phyloP scores from a whole-genome alignment of 2,797 vertebrate genomes.

The Anolis apletophallus region DNA sequence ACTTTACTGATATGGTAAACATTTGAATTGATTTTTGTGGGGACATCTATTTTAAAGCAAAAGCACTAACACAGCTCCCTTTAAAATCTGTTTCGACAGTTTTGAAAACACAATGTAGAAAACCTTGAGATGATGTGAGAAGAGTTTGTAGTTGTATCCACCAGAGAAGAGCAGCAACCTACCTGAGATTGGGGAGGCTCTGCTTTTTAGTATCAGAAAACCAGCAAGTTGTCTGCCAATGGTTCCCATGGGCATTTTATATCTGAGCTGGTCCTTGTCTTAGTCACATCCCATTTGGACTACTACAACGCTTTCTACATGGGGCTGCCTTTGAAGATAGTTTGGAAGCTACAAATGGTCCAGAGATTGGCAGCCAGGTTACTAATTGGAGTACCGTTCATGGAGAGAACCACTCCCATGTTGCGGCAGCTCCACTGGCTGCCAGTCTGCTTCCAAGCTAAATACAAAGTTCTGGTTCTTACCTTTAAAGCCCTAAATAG shows the following conservation, averaged over 20 bases:
- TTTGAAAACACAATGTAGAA: conserved; percentile 22
- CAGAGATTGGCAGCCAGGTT: too few relatives aligned
- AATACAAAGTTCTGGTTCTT: too few relatives aligned
- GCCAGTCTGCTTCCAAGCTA: too few relatives aligned
- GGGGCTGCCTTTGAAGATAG: too few relatives aligned
- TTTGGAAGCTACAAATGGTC: too few relatives aligned
- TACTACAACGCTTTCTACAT: too few relatives aligned
- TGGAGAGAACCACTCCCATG: too few relatives aligned
- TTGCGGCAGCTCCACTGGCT: too few relatives aligned
- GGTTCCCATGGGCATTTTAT: conserved; percentile 56
- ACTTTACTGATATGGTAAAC: not conserved
- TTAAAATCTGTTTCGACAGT: conserved; percentile 24
- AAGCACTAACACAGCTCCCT: conserved; percentile 27
- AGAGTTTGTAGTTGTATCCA: conserved; percentile 1
- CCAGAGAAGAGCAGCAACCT: conserved; percentile 13
- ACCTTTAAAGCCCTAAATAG: too few relatives aligned
- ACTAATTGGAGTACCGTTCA: too few relatives aligned
- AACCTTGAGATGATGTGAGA: conserved; percentile 39
- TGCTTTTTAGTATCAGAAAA: conserved; percentile 40
- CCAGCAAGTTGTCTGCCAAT: conserved; percentile 27
- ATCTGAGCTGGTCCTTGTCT: conserved; percentile 43
- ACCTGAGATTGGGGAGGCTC: conserved; percentile 27
- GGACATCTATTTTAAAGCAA: not conserved
- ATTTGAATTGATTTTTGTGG: not conserved
- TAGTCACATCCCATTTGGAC: too few relatives aligned